phyloP scores from a whole-genome alignment of 2,888 invertebrate genomes.

The Ectemnius continuus region DNA sequence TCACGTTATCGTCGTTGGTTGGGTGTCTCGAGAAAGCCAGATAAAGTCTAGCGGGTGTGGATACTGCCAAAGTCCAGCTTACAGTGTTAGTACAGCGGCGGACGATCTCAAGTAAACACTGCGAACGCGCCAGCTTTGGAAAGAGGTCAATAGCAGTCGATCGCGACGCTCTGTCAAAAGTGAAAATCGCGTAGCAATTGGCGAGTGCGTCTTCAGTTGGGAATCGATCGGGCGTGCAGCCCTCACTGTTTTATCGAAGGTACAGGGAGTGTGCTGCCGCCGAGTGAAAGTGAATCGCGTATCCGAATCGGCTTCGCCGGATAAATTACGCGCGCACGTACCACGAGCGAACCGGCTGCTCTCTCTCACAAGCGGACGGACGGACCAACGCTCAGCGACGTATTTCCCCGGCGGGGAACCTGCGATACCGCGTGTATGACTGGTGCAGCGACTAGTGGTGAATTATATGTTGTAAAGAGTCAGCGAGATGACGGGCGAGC shows the following conservation, averaged over 20 bases:
- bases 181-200: neutral
- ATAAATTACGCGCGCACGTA: neutral
- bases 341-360: neutral
- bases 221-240: neutral
- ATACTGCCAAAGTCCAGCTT: neutral
- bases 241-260: slow-evolving; percentile 1
- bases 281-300: slow-evolving; percentile 4
- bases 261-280: neutral
- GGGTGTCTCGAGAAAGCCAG: slow-evolving; percentile 36
- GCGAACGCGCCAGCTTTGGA: slow-evolving; percentile 8
- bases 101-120: slow-evolving; percentile 31
- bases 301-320: neutral
- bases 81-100: slow-evolving; percentile 29
- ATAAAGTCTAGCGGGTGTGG: slow-evolving; percentile 33
- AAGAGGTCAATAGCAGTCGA: neutral
- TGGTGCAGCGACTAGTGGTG: slow-evolving; percentile 1
- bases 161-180: neutral
- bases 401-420: neutral
- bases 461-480: neutral
- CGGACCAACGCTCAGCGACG: neutral
- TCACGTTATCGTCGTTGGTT: slow-evolving; percentile 9
- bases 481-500: slow-evolving; percentile 63
- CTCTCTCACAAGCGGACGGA: neutral
- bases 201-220: neutral
- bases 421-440: slow-evolving; percentile 9